Evolutionary conservation across 2,113 vertebrate genomes (phyloP), one percentile per base, ranked within the genome.

Genomic region (Terrapene triunguis): DNA sequence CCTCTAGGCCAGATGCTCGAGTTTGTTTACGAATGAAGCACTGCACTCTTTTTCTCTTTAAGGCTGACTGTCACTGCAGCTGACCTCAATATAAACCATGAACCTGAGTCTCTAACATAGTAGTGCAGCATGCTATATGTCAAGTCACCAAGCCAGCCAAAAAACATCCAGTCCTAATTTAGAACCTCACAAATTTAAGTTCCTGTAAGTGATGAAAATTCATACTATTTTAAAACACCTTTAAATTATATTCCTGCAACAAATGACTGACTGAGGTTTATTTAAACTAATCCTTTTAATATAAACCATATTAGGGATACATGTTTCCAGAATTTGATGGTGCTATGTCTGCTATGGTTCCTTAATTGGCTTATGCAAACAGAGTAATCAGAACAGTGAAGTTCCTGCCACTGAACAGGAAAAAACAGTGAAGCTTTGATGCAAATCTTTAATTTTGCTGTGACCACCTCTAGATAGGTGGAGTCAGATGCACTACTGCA

Each of bases 31-130:
- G 78, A 93, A 82, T 89, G 84, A 97, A 89, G 87, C 38, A 62
- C 14, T 0, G 3, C 0, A 4, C 55, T 85, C 89, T 92, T 93
- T 96, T 93, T 95, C 94, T 88, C 90, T 96, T 97, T 90, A 91
- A 94, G 97, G 95, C 65, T 88, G 91, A 95, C 85, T 80, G 90
- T 62, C 94, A 90, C 89, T 93, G 84, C 89, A 93, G 93, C 93
- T 97, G 97, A 98, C 94, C 97, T 97, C 94, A 98, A 97, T 98
- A 97, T 97, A 88, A 96, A 92, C 97, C 88, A 89, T 95, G 95
- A 97, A 96, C 96, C 90, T 76, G 92, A 96, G 93, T 90, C 76
- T 79, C 95, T 95, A 95, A 95, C 35, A 82, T 54, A 90, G 81
- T 80, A 93, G 35, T 0, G 2, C 48, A 94, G 85, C 69, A 93